Conservation (phyloP, 2,797 vertebrate species). For the Oreochromis mossambicus region DNA sequence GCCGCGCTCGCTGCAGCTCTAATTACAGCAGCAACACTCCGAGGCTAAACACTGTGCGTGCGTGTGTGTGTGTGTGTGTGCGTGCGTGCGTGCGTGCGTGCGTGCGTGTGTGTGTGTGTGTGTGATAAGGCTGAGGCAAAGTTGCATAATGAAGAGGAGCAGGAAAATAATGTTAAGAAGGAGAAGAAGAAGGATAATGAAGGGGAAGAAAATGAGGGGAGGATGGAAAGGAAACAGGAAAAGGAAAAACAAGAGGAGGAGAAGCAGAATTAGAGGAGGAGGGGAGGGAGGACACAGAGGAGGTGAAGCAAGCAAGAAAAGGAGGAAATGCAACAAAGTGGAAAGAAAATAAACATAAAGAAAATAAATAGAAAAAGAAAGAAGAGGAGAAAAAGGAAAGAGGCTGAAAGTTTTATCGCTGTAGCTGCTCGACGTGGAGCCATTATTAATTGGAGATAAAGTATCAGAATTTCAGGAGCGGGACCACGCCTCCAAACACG, state of each 20-base stretch:
- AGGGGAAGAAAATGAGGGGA: not conserved
- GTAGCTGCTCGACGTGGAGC: not conserved
- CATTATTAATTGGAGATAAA: rapidly evolving
- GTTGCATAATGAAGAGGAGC: not conserved
- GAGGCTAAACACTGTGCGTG: not conserved
- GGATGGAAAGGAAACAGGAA: not conserved
- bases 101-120: not conserved
- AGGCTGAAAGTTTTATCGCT: not conserved
- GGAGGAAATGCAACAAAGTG: not conserved
- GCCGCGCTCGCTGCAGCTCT: not conserved
- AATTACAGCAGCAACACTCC: not conserved
- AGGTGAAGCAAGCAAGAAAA: not conserved
- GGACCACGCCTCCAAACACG: not conserved
- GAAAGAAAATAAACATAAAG: not conserved
- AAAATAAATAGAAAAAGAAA: not conserved
- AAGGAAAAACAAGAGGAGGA: not conserved
- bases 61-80: rapidly evolving
- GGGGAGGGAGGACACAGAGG: not conserved
- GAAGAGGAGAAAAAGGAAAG: not conserved
- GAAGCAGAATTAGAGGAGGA: not conserved
- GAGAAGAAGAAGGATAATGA: not conserved
- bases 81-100: rapidly evolving
- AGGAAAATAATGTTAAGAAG: not conserved
- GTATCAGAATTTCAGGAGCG: too few relatives aligned
- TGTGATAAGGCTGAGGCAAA: not conserved